Percentiles rank a stretch among this genome's conserved stretches.
Conservation (phyloP, 2,113 vertebrate species). For the Nerophis lumbriciformis region DNA sequence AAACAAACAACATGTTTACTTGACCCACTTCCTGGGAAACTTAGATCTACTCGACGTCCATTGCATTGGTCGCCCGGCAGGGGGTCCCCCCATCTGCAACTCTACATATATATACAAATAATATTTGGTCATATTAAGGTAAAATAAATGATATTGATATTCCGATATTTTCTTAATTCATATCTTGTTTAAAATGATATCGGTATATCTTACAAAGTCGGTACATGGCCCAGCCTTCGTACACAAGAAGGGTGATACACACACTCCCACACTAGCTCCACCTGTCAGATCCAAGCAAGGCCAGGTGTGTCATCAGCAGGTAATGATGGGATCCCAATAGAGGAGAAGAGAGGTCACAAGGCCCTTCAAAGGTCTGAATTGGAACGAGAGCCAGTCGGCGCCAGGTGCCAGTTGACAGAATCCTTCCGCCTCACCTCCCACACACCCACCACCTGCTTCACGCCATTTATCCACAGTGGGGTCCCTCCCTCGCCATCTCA, state of each 20-base stretch:
- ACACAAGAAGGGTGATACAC: constrained; percentile 11
- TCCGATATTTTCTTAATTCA: too few relatives aligned
- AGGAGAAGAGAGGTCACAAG: constrained; percentile 30
- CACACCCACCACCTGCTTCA: constrained; percentile 56
- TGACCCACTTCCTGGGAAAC: too few relatives aligned
- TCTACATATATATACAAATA: too few relatives aligned
- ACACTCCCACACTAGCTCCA: constrained; percentile 37
- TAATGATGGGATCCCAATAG: constrained; percentile 40
- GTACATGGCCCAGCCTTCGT: neutral
- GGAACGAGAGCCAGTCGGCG: constrained; percentile 55
- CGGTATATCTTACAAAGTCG: too few relatives aligned
- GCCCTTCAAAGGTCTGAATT: constrained; percentile 46
- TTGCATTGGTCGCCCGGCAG: too few relatives aligned
- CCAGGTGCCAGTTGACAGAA: constrained; percentile 56
- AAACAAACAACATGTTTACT: too few relatives aligned
- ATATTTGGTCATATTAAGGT: too few relatives aligned
- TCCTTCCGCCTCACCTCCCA: constrained; percentile 38
- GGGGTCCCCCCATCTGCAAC: too few relatives aligned
- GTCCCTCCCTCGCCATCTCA: constrained; percentile 37
- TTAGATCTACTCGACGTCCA: too few relatives aligned
- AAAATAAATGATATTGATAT: too few relatives aligned
- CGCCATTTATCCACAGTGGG: constrained; percentile 49
- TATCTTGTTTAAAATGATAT: too few relatives aligned
- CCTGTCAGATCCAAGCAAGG: constrained; percentile 39
- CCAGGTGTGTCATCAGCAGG: constrained; percentile 63